Evolutionary conservation across 1,140 invertebrate species (phyloP), one percentile per base, ranked within the genome.

Genomic region (Elymnias hypermnestra): DNA sequence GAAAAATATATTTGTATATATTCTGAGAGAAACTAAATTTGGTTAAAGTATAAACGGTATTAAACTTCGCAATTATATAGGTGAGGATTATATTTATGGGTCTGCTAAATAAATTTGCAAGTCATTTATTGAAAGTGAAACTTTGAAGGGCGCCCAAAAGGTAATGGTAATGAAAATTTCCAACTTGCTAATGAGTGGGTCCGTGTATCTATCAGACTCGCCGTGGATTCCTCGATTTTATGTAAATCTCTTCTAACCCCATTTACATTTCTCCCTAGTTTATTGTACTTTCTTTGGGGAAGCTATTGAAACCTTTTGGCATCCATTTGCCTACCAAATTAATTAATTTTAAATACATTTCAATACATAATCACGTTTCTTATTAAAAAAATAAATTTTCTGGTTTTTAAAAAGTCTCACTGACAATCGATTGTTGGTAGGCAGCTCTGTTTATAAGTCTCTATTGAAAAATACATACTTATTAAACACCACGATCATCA

Each of bases 221-320:
- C 31, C 2, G 17, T 15, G 35, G 35, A 37, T 37, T 37, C 19
- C 19, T 21, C 21, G 10, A 21, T 37, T 18, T 37, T 37, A 37
- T 37, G 35, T 37, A 37, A 37, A 37, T 37, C 35, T 21, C 35
- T 37, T 37, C 35, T 19, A 37, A 37, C 17, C 35, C 26, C n/a
- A 29, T 37, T 37, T 37, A 37, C 35, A 37, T 37, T 37, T 19
- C 35, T 21, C 17, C 35, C 17, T 9, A 37, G 35, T 37, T 37
- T 37, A 37, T 29, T 29, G 19, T 21, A 37, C 17, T 37, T 21
- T 21, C 35, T 21, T 18, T 9, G 10, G 12, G 35, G 19, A 21
- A 21, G 10, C 21, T 37, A 19, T 21, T 10, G 35, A 35, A 12
- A 35, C 35, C 17, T 21, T 37, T 19, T 19, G 35, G 14, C 18